These are phyloP conservation scores for Lepidurus arcticus DNA, from an alignment of 1,140 invertebrate species.

Conservation along the genomic window DNA sequence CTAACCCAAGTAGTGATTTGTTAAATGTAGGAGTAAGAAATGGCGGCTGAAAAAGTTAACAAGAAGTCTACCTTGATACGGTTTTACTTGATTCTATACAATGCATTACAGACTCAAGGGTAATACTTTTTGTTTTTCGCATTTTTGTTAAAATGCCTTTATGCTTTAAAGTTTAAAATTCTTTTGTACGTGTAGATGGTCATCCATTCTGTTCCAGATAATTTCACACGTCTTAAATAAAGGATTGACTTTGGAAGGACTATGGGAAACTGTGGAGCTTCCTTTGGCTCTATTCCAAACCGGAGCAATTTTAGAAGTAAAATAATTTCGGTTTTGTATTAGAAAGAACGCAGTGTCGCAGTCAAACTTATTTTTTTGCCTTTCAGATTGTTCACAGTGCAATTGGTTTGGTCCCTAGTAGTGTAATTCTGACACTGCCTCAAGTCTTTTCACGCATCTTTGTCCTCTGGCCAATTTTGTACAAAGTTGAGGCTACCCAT, in stretches of 20 bases:
- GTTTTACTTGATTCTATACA: constrained; percentile 28
- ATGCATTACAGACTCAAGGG: constrained; percentile 27
- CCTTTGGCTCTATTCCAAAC: constrained; percentile 81
- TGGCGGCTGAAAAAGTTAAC: constrained; percentile 25
- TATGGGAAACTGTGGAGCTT: constrained; percentile 62
- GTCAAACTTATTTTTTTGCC: constrained; percentile 28
- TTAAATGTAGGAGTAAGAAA: neutral
- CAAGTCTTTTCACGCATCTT: constrained; percentile 88
- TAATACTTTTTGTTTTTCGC: neutral
- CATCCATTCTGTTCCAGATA: constrained; percentile 26
- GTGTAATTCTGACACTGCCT: constrained; percentile 68
- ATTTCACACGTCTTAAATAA: constrained; percentile 25
- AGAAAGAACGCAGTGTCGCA: constrained; percentile 23
- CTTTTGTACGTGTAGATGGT: constrained; percentile 25
- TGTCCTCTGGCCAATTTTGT: constrained; percentile 73
- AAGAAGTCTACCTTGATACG: neutral
- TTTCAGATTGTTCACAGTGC: constrained; percentile 73
- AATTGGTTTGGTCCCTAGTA: constrained; percentile 74
- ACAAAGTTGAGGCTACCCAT: constrained; percentile 59
- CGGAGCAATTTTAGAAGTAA: constrained; percentile 78
- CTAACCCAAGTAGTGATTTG: no score
- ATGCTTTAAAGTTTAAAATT: no score
- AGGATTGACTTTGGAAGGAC: neutral
- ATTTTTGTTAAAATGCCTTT: neutral
- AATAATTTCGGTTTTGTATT: constrained; percentile 34